Conservation (phyloP, 2,888 invertebrate genomes). For the Synanthedon myopaeformis region DNA sequence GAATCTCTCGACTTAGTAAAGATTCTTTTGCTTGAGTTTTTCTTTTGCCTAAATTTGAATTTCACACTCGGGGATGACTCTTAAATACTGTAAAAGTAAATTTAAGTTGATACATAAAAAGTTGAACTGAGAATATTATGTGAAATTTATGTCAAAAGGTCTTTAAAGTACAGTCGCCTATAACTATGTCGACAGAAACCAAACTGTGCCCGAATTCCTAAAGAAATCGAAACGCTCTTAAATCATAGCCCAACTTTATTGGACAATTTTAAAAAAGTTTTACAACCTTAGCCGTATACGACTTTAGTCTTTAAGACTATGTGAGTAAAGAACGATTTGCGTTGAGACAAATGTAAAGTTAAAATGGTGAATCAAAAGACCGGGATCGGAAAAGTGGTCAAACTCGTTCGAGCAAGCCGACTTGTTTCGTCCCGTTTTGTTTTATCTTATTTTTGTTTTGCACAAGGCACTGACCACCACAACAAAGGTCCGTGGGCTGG, state of each 20-base stretch:
- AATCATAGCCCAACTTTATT: slow-evolving; percentile 42
- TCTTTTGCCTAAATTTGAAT: no score
- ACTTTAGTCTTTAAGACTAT: neutral
- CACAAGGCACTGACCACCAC: slow-evolving; percentile 67
- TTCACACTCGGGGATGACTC: no score
- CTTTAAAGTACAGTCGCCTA: neutral
- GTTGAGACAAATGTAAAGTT: neutral
- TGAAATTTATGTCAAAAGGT: neutral
- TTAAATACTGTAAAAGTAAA: no score
- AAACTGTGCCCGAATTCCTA: slow-evolving; percentile 45
- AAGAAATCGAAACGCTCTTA: slow-evolving; percentile 63
- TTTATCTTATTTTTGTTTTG: slow-evolving; percentile 65
- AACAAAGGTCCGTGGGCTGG: slow-evolving; percentile 59
- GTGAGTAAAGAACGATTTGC: neutral
- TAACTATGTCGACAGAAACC: neutral
- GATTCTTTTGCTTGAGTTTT: no score
- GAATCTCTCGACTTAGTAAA: no score
- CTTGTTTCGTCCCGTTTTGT: slow-evolving; percentile 49
- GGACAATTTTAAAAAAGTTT: neutral
- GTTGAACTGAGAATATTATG: no score
- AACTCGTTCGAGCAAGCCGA: slow-evolving; percentile 50
- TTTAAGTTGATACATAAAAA: no score
- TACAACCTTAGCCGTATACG: neutral
- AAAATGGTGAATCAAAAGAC: slow-evolving; percentile 8
- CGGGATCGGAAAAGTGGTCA: slow-evolving; percentile 42